A percentile compares a stretch with the other conserved stretches of the same genome.
These are phyloP conservation scores for Protomyctophum bolini DNA, from an alignment of 2,113 vertebrate species.

Conservation along the genomic window DNA sequence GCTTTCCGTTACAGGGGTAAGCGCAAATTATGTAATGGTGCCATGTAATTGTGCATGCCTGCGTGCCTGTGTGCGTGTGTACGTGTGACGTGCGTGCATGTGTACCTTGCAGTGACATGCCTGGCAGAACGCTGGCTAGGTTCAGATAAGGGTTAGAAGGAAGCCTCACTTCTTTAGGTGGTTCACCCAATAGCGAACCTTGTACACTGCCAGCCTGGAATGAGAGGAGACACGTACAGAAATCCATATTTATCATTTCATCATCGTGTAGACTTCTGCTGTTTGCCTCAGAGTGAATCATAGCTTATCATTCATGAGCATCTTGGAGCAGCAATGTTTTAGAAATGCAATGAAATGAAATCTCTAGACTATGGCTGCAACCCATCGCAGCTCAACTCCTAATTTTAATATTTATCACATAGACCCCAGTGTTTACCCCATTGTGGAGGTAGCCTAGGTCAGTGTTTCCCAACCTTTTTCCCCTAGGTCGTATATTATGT, in stretches of 20 bases:
- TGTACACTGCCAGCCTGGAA: conserved; percentile 82
- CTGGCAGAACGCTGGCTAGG: conserved; percentile 92
- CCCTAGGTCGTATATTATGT: too few species aligned
- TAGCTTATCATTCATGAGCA: background rate
- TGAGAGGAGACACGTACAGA: background rate
- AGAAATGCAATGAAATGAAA: too few species aligned
- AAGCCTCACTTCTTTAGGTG: conserved; percentile 92
- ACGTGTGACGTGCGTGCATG: background rate
- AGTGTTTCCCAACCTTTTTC: too few species aligned
- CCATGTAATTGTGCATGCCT: conserved; percentile 5
- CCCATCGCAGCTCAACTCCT: background rate
- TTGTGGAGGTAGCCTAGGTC: too few species aligned
- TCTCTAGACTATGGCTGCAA: background rate
- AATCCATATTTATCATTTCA: background rate
- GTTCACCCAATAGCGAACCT: conserved; percentile 92
- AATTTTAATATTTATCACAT: background rate
- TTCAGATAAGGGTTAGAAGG: conserved; percentile 97
- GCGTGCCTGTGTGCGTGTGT: conserved; percentile 12
- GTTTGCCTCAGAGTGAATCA: background rate
- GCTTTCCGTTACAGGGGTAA: too few species aligned
- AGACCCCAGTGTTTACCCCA: background rate
- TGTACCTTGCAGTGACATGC: conserved; percentile 84
- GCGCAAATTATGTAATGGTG: too few species aligned
- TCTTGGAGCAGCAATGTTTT: background rate
- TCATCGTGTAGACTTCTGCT: too few species aligned